Evolutionary conservation across 2,113 vertebrate species (phyloP).

Genomic region (Triplophysa rosa): DNA sequence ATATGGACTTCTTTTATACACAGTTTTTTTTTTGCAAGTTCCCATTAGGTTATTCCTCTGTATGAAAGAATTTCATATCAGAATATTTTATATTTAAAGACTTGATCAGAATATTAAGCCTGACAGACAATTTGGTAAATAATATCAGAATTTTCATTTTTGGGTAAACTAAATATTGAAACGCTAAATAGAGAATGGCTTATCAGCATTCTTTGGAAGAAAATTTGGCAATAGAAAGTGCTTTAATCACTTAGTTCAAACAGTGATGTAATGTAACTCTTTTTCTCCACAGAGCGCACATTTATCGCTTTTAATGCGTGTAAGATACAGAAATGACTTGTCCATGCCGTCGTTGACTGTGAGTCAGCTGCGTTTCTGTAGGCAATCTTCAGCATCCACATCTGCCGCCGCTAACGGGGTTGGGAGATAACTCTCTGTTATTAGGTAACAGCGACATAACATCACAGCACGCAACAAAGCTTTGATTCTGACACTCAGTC

Average conservation of each 20-base stretch:
- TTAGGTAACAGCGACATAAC: slow-evolving; percentile 11
- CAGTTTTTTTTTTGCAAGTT: too few relatives aligned
- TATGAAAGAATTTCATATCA: too few relatives aligned
- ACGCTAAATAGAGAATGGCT: too few relatives aligned
- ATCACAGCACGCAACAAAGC: background rate
- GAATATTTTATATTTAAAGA: too few relatives aligned
- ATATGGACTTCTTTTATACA: too few relatives aligned
- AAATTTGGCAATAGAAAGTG: background rate
- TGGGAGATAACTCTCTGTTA: background rate
- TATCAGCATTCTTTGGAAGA: too few relatives aligned
- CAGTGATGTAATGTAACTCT: slow-evolving; percentile 2
- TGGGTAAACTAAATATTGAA: too few relatives aligned
- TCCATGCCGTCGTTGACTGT: background rate
- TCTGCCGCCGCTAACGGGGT: background rate
- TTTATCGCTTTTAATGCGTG: slow-evolving; percentile 11
- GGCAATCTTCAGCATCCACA: background rate
- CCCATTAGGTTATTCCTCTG: too few relatives aligned
- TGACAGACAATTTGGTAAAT: too few relatives aligned
- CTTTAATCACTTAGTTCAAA: background rate
- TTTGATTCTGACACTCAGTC: slow-evolving; percentile 25
- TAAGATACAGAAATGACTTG: slow-evolving; percentile 1
- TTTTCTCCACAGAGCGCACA: slow-evolving; percentile 17
- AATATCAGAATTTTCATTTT: too few relatives aligned
- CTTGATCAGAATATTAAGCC: too few relatives aligned
- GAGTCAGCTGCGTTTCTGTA: slow-evolving; percentile 26